Conservation (phyloP, 1,140 invertebrate genomes). For the Battus philenor region DNA sequence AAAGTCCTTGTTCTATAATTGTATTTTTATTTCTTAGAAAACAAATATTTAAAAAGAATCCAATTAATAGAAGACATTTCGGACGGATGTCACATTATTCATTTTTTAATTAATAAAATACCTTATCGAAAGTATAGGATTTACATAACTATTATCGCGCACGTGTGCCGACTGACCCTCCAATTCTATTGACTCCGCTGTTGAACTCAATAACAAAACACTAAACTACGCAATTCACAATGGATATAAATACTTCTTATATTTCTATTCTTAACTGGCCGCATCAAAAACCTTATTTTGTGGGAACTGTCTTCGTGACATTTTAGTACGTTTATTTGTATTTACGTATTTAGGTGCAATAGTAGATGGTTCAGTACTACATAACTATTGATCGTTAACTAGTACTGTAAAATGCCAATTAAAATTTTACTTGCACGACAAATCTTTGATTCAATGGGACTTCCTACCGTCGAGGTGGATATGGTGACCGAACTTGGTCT, state of each 20-base stretch:
- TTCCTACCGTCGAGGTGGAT: slow-evolving; percentile 98
- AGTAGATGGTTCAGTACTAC: neutral
- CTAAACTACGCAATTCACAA: slow-evolving; percentile 1
- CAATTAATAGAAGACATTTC: too few species aligned
- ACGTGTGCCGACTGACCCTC: slow-evolving; percentile 36
- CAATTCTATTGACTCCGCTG: slow-evolving; percentile 6
- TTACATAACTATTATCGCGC: slow-evolving; percentile 61
- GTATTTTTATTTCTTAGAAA: too few species aligned
- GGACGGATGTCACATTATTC: slow-evolving; percentile 41
- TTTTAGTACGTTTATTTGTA: too few species aligned
- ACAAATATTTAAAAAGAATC: too few species aligned
- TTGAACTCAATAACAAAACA: slow-evolving; percentile 3
- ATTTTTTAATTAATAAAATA: slow-evolving; percentile 69
- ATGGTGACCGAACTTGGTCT: slow-evolving; percentile 87
- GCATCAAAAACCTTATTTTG: neutral
- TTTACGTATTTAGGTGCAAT: too few species aligned
- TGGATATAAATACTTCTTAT: slow-evolving; percentile 11
- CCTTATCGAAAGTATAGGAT: slow-evolving; percentile 66
- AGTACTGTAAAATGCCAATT: slow-evolving; percentile 78
- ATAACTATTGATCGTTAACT: slow-evolving; percentile 8
- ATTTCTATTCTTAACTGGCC: slow-evolving; percentile 1
- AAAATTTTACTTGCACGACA: slow-evolving; percentile 92
- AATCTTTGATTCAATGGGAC: slow-evolving; percentile 97
- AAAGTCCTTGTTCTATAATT: too few species aligned
- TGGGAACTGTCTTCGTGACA: too few species aligned